Evolutionary conservation across 1,140 invertebrate species (phyloP).

Genomic region (Drosophila tristis): DNA sequence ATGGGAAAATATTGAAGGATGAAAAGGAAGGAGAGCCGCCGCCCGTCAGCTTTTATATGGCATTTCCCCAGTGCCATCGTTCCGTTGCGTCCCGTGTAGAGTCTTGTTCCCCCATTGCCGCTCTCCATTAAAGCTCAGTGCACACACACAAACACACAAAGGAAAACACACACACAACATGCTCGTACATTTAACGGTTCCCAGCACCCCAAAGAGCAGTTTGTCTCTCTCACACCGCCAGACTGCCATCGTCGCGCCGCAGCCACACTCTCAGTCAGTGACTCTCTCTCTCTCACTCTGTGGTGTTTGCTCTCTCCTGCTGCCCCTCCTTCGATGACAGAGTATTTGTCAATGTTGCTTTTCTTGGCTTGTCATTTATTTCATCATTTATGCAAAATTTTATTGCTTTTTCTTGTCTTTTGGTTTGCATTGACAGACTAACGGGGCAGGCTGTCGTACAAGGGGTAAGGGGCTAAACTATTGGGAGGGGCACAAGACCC

Average conservation of each 20-base stretch:
- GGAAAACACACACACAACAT: conserved; percentile 8
- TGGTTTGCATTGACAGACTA: conserved; percentile 1
- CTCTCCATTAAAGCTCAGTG: conserved; percentile 51
- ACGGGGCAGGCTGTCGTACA: no score
- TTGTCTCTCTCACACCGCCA: conserved; percentile 8
- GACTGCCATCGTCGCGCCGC: background rate
- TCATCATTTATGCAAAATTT: conserved; percentile 81
- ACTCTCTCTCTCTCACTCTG: conserved; percentile 5
- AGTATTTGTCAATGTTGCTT: conserved; percentile 74
- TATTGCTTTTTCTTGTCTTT: conserved; percentile 70
- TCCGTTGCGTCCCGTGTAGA: conserved; percentile 23
- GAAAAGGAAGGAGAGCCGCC: background rate
- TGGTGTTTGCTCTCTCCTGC: no score
- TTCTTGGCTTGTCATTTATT: conserved; percentile 78
- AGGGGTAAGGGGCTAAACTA: conserved; percentile 16
- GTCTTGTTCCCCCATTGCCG: conserved; percentile 41
- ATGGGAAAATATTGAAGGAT: conserved; percentile 24
- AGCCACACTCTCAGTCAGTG: no score
- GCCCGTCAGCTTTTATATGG: conserved; percentile 67
- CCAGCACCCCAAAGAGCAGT: conserved; percentile 42
- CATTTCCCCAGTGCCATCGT: conserved; percentile 56
- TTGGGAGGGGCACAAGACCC: no score
- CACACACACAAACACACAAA: conserved; percentile 45
- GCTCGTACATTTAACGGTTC: conserved; percentile 1
- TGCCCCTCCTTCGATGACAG: conserved; percentile 4